Conservation (phyloP, 1,140 invertebrate species). For the Lepidurus arcticus region DNA sequence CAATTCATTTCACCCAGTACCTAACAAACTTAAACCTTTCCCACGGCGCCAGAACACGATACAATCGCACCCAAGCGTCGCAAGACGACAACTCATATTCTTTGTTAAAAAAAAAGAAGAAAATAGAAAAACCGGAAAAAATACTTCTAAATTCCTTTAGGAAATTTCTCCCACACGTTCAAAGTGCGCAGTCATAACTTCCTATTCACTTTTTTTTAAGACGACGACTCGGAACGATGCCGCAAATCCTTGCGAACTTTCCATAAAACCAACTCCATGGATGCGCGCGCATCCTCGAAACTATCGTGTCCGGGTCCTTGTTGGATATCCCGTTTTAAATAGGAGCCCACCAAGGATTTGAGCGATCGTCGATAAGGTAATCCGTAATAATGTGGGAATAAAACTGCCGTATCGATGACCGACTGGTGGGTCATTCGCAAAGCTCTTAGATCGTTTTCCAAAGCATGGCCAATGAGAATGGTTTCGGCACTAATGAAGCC, state of each 20-base stretch:
- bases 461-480: slow-evolving; percentile 55
- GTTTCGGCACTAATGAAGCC: slow-evolving; percentile 49
- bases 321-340: slow-evolving; percentile 73
- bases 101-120: neutral
- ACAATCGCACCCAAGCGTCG: neutral
- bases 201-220: slow-evolving; percentile 13
- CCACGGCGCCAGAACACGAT: neutral
- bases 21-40: neutral
- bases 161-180: too few relatives aligned
- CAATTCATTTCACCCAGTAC: neutral
- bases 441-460: slow-evolving; percentile 55
- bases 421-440: slow-evolving; percentile 46
- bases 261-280: slow-evolving; percentile 74
- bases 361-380: slow-evolving; percentile 71
- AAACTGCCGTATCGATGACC: slow-evolving; percentile 56
- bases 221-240: slow-evolving; percentile 28
- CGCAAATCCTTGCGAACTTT: slow-evolving; percentile 56
- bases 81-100: neutral
- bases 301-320: slow-evolving; percentile 69
- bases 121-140: too few relatives aligned
- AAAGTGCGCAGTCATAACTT: neutral
- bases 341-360: slow-evolving; percentile 60
- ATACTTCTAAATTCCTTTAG: too few relatives aligned
- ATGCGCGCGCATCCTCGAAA: slow-evolving; percentile 76
- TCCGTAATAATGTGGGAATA: slow-evolving; percentile 75